Base-by-base conservation (phyloP, 2,888 invertebrate genomes). In the Malthinus flaveolus region DNA sequence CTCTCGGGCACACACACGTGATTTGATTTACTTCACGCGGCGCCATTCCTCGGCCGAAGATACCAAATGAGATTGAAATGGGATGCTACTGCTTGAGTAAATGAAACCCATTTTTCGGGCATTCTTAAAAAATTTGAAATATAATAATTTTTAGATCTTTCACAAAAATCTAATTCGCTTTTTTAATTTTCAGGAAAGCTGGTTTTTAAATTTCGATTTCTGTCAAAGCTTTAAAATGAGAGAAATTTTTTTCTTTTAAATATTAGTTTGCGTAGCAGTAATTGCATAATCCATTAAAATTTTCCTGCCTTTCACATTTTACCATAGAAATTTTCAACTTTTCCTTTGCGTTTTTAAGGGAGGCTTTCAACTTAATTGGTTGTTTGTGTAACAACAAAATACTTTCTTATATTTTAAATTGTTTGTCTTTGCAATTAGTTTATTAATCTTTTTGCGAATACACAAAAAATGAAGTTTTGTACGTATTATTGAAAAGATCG, bases 301-400 rank as follows among this genome's bases (percentile, higher is more conserved):
- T 32, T 33, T 55, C 23, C 42, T 33, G 31, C 48, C 49, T 34
- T 52, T 47, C 39, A 15, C 33, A 37, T 32, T 48, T 49, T 48
- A 34, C 47, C 32, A 49, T 48, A 49, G 32, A 11, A 33, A 15
- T 32, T 47, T 15, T 48, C 13, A 42, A 44, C 55, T 34, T 34
- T 44, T 47, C 48, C 31, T 45, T 32, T 46, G 7, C 10, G 23
- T 35, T 23, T 49, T 49, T 42, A 42, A 49, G 48, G 33, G 49
- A 23, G 34, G 56, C 56, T 56, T 56, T 56, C 45, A 56, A 49
- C 56, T 49, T 56, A 56, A 56, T 56, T 56, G 56, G 36, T 45
- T 45, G 44, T 49, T 56, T 56, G 49, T 49, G 42, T n/a, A n/a
- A n/a, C n/a, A 49, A 42, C 53, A 53, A 53, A 53, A 53, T 37